Conservation (phyloP, 2,113 vertebrate species). For the Myotis davidii region DNA sequence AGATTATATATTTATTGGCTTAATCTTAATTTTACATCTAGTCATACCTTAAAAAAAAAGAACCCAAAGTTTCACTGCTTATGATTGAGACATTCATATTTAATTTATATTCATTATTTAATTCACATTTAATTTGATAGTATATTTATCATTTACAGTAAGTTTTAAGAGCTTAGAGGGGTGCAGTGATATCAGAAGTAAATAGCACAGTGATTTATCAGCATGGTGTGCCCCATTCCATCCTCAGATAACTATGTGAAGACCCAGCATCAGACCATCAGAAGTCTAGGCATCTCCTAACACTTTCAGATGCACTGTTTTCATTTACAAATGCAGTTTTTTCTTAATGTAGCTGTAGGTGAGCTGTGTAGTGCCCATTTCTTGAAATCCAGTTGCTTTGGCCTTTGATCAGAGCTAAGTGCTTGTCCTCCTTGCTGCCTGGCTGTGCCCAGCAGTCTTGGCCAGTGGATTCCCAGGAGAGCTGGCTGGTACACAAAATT, state of each 20-base stretch:
- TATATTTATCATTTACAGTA: not conserved
- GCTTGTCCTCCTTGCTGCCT: not conserved
- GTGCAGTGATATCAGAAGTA: not conserved
- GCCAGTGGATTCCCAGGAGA: constrained; percentile 40
- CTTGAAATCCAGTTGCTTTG: not conserved
- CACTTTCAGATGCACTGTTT: not conserved
- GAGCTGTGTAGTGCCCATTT: not conserved
- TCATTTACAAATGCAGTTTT: not conserved
- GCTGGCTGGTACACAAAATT: not conserved
- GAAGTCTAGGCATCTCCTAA: not conserved
- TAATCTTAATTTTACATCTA: constrained; percentile 4
- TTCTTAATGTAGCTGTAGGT: not conserved
- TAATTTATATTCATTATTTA: not conserved
- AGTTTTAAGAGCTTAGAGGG: not conserved
- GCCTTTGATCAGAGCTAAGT: not conserved
- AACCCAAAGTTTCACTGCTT: not conserved
- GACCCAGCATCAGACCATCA: not conserved
- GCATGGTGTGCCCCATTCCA: too few relatives aligned
- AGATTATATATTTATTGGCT: not conserved
- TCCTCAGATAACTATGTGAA: not conserved
- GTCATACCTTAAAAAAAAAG: not conserved
- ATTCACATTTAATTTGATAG: not conserved
- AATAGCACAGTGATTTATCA: not conserved
- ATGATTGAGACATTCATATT: not conserved
- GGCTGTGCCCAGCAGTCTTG: not conserved